phyloP scores from a whole-genome alignment of 2,888 invertebrate genomes.

The Melipona beecheii region DNA sequence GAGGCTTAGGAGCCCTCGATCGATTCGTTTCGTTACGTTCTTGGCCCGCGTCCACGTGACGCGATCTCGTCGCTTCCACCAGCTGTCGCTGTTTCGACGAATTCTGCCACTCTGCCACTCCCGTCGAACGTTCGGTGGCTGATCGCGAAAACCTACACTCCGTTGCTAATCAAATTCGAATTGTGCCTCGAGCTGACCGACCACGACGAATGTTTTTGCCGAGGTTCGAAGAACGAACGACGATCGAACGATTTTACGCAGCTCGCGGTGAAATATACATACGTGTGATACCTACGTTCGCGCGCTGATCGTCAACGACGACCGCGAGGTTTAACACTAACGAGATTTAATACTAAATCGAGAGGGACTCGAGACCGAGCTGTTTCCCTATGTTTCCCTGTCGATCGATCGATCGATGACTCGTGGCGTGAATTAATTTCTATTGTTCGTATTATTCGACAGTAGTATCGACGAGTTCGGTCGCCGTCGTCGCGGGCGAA shows the following conservation, averaged over 20 bases:
- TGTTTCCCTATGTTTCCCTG: constrained; percentile 35
- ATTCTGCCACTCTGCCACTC: background rate
- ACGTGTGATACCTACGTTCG: too few species aligned
- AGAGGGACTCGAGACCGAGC: constrained; percentile 5
- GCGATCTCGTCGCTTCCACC: too few species aligned
- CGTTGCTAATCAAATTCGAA: background rate
- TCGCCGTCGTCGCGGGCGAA: constrained; percentile 9
- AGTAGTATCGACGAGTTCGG: constrained; percentile 33
- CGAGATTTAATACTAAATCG: too few species aligned
- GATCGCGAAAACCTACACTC: background rate
- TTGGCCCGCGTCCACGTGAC: background rate
- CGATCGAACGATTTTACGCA: too few species aligned
- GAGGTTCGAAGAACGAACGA: too few species aligned
- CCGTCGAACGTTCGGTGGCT: background rate
- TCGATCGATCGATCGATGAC: constrained; percentile 18
- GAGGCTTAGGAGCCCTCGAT: background rate
- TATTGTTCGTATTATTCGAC: constrained; percentile 3
- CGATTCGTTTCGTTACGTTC: background rate
- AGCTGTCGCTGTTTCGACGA: background rate
- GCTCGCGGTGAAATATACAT: too few species aligned
- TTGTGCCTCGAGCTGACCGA: background rate
- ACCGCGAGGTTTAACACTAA: too few species aligned
- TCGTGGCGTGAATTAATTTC: constrained; percentile 34
- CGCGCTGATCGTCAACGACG: too few species aligned
- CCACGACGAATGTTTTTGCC: background rate